Conservation (phyloP, 2,888 invertebrate species). For the Amiota minor region DNA sequence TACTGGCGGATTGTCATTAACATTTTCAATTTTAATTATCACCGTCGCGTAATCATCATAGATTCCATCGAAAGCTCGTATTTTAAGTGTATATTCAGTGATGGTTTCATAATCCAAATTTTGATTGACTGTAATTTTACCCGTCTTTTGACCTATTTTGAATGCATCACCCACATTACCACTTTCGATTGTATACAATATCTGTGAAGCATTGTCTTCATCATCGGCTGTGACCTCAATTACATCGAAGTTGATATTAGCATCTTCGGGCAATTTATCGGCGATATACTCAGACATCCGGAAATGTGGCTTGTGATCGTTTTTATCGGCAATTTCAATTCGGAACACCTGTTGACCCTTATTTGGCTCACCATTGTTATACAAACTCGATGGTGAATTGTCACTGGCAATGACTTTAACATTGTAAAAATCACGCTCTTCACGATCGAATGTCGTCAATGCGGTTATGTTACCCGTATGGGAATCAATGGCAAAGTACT, state of each 20-base stretch:
- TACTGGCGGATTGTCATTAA: constrained; percentile 93
- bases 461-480: constrained; percentile 93
- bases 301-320: constrained; percentile 95
- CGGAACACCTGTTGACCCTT: constrained; percentile 86
- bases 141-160: constrained; percentile 87
- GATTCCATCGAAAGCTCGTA: constrained; percentile 88
- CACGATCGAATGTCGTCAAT: constrained; percentile 87
- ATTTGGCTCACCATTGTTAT: constrained; percentile 80
- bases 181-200: constrained; percentile 88
- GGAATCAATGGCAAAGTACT: constrained; percentile 87
- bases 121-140: constrained; percentile 86
- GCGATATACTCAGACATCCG: constrained; percentile 83
- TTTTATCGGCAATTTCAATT: constrained; percentile 95
- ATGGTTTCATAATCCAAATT: constrained; percentile 87
- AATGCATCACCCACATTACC: constrained; percentile 92
- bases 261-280: constrained; percentile 85
- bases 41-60: constrained; percentile 89
- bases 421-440: constrained; percentile 87
- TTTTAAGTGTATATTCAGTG: constrained; percentile 87
- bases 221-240: constrained; percentile 92
- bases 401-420: constrained; percentile 93
- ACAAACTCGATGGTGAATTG: constrained; percentile 87
- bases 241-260: constrained; percentile 86
- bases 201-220: constrained; percentile 89
- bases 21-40: constrained; percentile 87